phyloP scores from a whole-genome alignment of 2,797 vertebrate species.

The Pangasius sanitwongsei region DNA sequence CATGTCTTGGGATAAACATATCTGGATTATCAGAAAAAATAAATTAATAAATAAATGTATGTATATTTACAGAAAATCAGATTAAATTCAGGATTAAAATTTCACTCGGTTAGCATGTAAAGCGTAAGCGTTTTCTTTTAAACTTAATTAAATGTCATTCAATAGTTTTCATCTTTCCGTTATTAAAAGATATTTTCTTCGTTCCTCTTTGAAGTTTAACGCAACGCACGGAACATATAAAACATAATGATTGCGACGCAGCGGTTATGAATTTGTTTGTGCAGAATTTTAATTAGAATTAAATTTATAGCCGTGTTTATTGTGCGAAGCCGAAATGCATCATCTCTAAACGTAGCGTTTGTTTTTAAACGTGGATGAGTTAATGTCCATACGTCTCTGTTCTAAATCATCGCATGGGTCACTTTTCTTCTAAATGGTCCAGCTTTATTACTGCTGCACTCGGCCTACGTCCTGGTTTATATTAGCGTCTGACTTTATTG shows the following conservation, averaged over 20 bases:
- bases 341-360: slow-evolving; percentile 29
- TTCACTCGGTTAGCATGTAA: neutral
- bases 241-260: slow-evolving; percentile 3
- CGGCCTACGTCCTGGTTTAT: slow-evolving; percentile 53
- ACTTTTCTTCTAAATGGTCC: neutral
- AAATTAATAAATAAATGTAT: neutral
- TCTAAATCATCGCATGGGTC: neutral
- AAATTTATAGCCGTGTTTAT: slow-evolving; percentile 43
- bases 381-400: neutral
- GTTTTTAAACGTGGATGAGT: slow-evolving; percentile 1
- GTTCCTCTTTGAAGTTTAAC: slow-evolving; percentile 19
- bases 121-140: neutral
- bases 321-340: slow-evolving; percentile 9
- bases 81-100: too few species aligned
- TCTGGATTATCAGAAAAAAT: neutral
- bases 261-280: slow-evolving; percentile 22
- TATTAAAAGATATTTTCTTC: slow-evolving; percentile 18
- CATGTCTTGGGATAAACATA: neutral
- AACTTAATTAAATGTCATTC: neutral
- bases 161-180: neutral
- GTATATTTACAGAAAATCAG: too few species aligned
- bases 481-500: slow-evolving; percentile 2
- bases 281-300: slow-evolving; percentile 32
- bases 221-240: neutral
- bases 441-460: neutral